Evolutionary conservation across 2,797 vertebrate genomes (phyloP), one percentile per base, ranked within the genome.

Genomic region (Coccyzus lansbergi): DNA sequence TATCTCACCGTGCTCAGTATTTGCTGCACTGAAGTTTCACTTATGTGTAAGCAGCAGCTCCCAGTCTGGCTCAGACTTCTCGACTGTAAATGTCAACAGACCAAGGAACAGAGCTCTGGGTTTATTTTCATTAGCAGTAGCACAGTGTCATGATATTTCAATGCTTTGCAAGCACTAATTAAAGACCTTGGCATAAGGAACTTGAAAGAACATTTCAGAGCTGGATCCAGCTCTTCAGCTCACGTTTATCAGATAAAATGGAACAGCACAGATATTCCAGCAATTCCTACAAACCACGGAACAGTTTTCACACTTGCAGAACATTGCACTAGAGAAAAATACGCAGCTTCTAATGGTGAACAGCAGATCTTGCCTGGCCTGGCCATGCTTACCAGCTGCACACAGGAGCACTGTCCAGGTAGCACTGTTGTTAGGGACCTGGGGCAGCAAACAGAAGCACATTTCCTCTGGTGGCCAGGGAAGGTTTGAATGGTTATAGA

Each of bases 121-220:
- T 94, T 95, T 94, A 80, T 89, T 91, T 94, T 74, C 88, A 88
- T 94, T 93, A 93, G 68, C 42, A 86, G 81, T 26, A 84, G 70
- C 64, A 67, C 34, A 26, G 75, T 80, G 81, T 60, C 70, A 1
- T 3, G 55, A 52, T 69, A 88, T 90, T 93, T 88, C 83, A n/a
- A 0, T 69, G 93, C 48, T 88, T 92, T 64, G 78, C 59, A 51
- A 88, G 68, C 0, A 0, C 42, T 90, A 94, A 92, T 92, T 93
- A 89, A 93, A 79, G 60, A 90, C 83, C 68, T 74, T 74, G 56
- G 49, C 40, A 31, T 16, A 16, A 71, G 42, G 40, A 91, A 63
- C 20, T 15, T 38, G 36, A 49, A 82, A 65, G 55, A 65, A 62
- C 8, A 4, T 34, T 77, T 85, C 69, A 53, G 87, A 62, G 76